Conservation (phyloP, 2,113 vertebrate species). For the Mesocricetus auratus region DNA sequence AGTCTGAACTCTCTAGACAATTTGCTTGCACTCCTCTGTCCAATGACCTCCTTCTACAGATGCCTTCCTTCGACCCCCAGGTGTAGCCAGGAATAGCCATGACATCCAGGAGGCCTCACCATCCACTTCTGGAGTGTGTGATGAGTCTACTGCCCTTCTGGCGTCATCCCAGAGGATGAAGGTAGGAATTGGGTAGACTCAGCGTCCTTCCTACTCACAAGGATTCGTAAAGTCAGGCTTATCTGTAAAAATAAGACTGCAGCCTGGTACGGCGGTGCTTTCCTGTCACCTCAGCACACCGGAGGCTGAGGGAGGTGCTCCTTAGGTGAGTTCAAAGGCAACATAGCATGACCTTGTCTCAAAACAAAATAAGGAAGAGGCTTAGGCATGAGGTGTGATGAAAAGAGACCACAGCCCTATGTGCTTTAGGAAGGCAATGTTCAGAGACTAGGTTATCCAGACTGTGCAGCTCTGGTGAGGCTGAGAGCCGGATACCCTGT, state of each 20-base stretch:
- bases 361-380: not conserved
- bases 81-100: not conserved
- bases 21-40: not conserved
- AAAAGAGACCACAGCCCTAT: not conserved
- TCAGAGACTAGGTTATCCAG: not conserved
- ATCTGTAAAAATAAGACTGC: not conserved
- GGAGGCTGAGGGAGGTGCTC: not conserved
- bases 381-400: not conserved
- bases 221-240: not conserved
- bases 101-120: not conserved
- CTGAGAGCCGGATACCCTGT: not conserved
- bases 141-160: not conserved
- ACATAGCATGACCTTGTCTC: not conserved
- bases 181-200: not conserved
- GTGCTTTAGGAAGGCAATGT: not conserved
- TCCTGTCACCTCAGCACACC: not conserved
- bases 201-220: slow-evolving; percentile 7
- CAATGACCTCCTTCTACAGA: not conserved
- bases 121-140: not conserved
- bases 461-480: not conserved
- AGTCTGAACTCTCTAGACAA: not conserved
- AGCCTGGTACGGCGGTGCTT: not conserved
- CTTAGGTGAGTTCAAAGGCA: not conserved
- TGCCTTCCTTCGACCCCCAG: not conserved
- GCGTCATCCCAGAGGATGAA: not conserved